These are phyloP conservation scores for Strix uralensis DNA, from an alignment of 2,113 vertebrate genomes.

Conservation along the genomic window DNA sequence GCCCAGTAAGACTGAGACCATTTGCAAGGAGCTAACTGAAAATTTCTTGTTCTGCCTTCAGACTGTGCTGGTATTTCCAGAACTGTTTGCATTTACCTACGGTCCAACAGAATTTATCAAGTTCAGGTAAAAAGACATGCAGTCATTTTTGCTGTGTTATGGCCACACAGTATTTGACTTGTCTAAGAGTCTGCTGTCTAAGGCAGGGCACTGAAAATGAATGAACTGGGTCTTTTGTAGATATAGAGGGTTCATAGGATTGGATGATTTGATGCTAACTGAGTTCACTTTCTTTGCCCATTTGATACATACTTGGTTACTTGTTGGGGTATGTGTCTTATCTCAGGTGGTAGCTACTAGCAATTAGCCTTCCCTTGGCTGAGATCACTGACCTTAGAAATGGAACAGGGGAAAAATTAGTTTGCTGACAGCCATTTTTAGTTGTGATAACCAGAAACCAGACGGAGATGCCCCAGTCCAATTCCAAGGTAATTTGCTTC, in stretches of 20 bases:
- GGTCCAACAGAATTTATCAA: background rate
- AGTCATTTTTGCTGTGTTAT: background rate
- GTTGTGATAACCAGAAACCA: background rate
- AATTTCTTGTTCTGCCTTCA: background rate
- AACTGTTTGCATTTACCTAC: background rate
- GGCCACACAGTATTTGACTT: background rate
- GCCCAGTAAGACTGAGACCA: background rate
- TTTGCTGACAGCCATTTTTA: background rate
- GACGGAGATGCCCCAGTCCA: rapidly evolving
- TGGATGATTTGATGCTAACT: background rate
- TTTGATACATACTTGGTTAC: background rate
- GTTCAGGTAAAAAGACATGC: background rate
- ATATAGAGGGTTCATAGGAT: background rate
- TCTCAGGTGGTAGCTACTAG: background rate
- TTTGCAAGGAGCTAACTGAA: background rate
- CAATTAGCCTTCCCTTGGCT: background rate
- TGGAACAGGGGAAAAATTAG: background rate
- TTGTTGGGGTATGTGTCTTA: background rate
- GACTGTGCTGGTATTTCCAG: background rate
- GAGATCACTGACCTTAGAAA: background rate
- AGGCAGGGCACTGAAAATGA: background rate
- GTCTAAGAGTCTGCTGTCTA: background rate
- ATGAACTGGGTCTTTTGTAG: background rate
- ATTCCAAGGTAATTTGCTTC: background rate
- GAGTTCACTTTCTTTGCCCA: background rate